phyloP scores from a whole-genome alignment of 2,797 vertebrate genomes.

The Sciurus carolinensis region DNA sequence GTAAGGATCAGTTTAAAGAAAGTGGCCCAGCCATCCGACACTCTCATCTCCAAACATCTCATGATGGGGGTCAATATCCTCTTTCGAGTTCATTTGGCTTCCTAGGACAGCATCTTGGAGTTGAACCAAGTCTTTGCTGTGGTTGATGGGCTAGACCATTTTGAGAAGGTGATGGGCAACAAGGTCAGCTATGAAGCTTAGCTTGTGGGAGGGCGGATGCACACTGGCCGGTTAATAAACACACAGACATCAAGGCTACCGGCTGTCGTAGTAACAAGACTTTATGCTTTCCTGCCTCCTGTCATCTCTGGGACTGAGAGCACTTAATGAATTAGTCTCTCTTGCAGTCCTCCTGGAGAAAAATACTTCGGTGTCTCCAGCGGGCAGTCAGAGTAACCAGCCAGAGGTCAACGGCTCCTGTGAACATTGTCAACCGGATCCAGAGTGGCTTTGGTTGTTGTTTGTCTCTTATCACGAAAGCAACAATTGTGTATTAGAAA shows the following conservation, averaged over 20 bases:
- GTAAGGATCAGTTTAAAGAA: background rate
- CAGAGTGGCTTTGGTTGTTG: background rate
- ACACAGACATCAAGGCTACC: constrained; percentile 84
- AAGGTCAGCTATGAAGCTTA: constrained; percentile 44
- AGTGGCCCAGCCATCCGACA: background rate
- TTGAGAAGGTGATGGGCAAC: constrained; percentile 40
- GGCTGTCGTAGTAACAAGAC: constrained; percentile 82
- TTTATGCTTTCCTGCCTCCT: constrained; percentile 84
- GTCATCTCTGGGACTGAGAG: constrained; percentile 74
- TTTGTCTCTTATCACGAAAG: constrained; percentile 17
- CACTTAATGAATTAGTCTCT: constrained; percentile 84
- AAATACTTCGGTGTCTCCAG: constrained; percentile 39
- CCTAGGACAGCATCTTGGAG: background rate
- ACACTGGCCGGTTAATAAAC: constrained; percentile 80
- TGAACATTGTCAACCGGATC: background rate
- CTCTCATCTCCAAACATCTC: background rate
- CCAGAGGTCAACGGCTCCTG: background rate
- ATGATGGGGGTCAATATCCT: background rate
- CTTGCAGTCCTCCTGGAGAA: constrained; percentile 66
- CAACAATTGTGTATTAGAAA: background rate
- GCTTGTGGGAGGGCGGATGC: constrained; percentile 41
- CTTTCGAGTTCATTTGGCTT: background rate
- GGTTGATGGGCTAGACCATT: background rate
- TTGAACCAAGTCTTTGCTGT: background rate
- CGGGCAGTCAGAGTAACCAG: background rate